These are phyloP conservation scores for Diploptera punctata DNA, from an alignment of 2,888 invertebrate genomes.

Conservation along the genomic window DNA sequence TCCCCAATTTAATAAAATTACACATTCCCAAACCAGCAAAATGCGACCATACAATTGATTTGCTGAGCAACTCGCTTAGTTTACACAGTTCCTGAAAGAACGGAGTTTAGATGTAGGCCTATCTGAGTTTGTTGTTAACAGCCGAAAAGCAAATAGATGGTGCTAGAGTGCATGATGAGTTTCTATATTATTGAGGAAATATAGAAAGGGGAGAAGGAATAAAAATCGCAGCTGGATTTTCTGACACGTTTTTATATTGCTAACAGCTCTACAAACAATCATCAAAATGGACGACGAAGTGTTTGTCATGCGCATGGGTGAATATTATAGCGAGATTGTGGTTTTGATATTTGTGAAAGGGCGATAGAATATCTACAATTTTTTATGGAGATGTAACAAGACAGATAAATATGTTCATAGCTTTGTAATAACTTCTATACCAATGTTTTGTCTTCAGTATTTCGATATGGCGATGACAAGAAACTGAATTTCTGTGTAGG, in stretches of 20 bases:
- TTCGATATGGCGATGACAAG: too few species aligned
- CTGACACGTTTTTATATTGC: slow-evolving; percentile 6
- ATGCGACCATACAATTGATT: too few species aligned
- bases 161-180: too few species aligned
- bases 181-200: too few species aligned
- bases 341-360: slow-evolving; percentile 6
- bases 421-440: background rate
- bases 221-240: slow-evolving; percentile 12
- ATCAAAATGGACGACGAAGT: background rate
- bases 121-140: too few species aligned
- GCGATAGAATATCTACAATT: background rate
- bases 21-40: too few species aligned
- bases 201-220: background rate
- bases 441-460: background rate
- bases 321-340: background rate
- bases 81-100: too few species aligned
- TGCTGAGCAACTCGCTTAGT: too few species aligned
- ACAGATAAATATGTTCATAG: background rate
- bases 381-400: background rate
- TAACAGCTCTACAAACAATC: slow-evolving; percentile 23
- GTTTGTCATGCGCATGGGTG: background rate
- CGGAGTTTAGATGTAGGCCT: too few species aligned
- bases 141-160: too few species aligned
- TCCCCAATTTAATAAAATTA: too few species aligned
- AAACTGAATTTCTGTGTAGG: too few species aligned